These are phyloP conservation scores for Pachycephala philippinensis DNA, from an alignment of 2,113 vertebrate species.

Conservation along the genomic window DNA sequence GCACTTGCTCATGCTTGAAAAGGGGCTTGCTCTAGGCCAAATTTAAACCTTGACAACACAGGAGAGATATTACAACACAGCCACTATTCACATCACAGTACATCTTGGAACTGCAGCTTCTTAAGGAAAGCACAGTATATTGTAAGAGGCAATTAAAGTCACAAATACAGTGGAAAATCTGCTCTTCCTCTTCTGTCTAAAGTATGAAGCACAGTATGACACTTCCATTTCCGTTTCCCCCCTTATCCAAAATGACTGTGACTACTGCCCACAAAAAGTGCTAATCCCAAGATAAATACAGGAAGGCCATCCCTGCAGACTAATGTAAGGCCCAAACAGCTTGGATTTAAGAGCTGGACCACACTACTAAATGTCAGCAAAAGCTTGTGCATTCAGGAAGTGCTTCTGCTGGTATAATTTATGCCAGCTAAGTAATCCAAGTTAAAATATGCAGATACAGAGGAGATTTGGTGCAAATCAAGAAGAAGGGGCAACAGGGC, in stretches of 20 bases:
- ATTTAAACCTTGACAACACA: not conserved
- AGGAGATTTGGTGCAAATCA: not conserved
- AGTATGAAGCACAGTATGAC: not conserved
- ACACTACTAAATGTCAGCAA: not conserved
- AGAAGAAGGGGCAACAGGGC: not conserved
- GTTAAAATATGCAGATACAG: not conserved
- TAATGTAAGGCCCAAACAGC: not conserved
- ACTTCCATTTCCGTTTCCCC: not conserved
- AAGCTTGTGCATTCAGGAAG: not conserved
- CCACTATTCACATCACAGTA: not conserved
- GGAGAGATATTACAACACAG: not conserved
- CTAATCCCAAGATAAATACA: not conserved
- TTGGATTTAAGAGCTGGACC: not conserved
- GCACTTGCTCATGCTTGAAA: not conserved
- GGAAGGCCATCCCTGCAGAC: not conserved
- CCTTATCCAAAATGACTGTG: not conserved
- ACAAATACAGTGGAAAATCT: not conserved
- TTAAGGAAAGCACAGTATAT: not conserved
- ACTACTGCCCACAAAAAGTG: not conserved
- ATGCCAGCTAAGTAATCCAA: not conserved
- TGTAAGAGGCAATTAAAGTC: not conserved
- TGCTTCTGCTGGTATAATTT: not conserved
- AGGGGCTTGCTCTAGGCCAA: not conserved
- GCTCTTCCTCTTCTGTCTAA: not conserved
- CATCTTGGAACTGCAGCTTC: not conserved